Evolutionary conservation across 2,888 invertebrate species (phyloP), one percentile per base, ranked within the genome.

Genomic region (Ochropleura plecta): DNA sequence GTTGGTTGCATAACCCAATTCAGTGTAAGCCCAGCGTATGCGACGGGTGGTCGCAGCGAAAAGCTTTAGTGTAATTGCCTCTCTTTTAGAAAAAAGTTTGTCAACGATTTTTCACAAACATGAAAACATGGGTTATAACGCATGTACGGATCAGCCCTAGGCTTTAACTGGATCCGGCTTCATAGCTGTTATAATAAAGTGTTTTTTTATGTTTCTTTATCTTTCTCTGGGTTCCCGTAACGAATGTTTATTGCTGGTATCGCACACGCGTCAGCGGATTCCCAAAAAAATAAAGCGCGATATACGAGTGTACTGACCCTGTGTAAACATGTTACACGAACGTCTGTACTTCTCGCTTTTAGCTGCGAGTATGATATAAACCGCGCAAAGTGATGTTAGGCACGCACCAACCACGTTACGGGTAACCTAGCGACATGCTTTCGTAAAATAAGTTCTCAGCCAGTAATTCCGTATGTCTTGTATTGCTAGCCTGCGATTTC

Each of bases 211-310:
- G 65, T 82, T 65, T 86, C 83, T 85, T 85, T 88, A 84, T 86
- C 79, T 85, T 84, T 81, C 80, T 78, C 70, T 74, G 80, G 81
- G 81, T 84, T 81, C 78, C 83, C 75, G 83, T 89, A 91, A 90
- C 89, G 87, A 90, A 90, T 91, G 90, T 90, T 90, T 90, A 91
- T 90, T 88, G 89, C 88, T 88, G 87, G 88, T 88, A 90, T 91
- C 89, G 89, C 86, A 86, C 86, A 79, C 88, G 88, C 88, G 86
- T 90, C 90, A 89, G 88, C 88, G 81, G 84, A 84, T 87, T 87
- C 82, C 75, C 76, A 86, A 90, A 90, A 91, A 91, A 83, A 86
- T 83, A 79, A 88, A 89, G 84, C 88, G 82, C 87, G 79, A 88
- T 85, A 88, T 88, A 88, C 75, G 69, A 87, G 83, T 79, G 70